Conservation (phyloP, 2,113 vertebrate genomes). For the Grallaria varia region DNA sequence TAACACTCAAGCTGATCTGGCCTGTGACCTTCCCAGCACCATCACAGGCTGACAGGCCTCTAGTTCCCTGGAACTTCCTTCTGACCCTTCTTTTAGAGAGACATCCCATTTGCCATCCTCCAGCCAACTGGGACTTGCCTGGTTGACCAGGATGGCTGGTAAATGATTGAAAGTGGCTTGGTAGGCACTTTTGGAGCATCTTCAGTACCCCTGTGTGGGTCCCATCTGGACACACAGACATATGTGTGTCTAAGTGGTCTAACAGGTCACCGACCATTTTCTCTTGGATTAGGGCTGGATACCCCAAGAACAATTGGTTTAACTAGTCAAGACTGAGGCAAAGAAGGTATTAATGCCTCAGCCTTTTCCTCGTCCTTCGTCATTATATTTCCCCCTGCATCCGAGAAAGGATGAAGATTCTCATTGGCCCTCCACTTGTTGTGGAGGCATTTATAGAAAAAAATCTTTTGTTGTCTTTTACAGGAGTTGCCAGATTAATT, state of each 20-base stretch:
- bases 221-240: not conserved
- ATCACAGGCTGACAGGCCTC: not conserved
- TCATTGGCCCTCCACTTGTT: not conserved
- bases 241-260: not conserved
- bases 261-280: not conserved
- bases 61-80: not conserved
- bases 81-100: not conserved
- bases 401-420: not conserved
- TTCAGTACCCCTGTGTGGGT: not conserved
- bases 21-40: fast-evolving
- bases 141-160: not conserved
- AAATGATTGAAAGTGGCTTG: not conserved
- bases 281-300: not conserved
- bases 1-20: not conserved
- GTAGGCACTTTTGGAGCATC: not conserved
- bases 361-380: not conserved
- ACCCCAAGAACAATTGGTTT: not conserved
- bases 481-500: not conserved
- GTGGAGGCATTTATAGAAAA: not conserved
- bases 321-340: not conserved
- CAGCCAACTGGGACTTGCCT: not conserved
- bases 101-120: not conserved
- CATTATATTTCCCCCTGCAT: not conserved
- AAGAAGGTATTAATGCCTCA: not conserved
- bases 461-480: not conserved